Evolutionary conservation across 2,113 vertebrate genomes (phyloP).

Genomic region (Upupa epops): DNA sequence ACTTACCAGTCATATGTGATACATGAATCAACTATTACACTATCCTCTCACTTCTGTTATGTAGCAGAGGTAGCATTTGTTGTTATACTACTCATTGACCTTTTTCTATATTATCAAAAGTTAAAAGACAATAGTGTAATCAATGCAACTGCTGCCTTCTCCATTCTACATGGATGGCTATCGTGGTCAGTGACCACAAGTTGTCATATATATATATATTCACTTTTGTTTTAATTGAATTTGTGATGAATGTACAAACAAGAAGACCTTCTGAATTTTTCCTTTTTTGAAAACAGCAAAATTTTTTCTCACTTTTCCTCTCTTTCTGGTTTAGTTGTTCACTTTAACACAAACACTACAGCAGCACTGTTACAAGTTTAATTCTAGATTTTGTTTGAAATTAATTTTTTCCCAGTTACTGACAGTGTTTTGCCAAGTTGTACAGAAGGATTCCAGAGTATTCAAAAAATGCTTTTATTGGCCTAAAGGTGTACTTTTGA

Average conservation of each 20-base stretch:
- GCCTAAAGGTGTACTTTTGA: background rate
- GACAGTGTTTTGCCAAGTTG: background rate
- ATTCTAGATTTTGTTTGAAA: background rate
- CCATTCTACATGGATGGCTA: background rate
- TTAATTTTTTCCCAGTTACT: background rate
- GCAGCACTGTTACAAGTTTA: background rate
- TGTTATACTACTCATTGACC: background rate
- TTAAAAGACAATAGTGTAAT: background rate
- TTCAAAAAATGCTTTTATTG: background rate
- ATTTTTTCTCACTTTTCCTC: background rate
- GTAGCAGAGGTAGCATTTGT: background rate
- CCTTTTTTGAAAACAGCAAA: background rate
- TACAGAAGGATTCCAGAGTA: background rate
- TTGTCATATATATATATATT: background rate
- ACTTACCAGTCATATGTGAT: background rate
- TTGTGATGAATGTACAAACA: background rate
- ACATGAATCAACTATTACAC: background rate
- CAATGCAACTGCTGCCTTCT: background rate
- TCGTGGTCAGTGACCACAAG: background rate
- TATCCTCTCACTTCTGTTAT: background rate
- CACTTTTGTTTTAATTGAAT: background rate
- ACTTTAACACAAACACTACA: background rate
- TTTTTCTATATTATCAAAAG: background rate
- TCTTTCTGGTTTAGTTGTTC: background rate
- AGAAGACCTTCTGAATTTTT: background rate